phyloP scores from a whole-genome alignment of 2,113 vertebrate species.

The Mohoua ochrocephala region DNA sequence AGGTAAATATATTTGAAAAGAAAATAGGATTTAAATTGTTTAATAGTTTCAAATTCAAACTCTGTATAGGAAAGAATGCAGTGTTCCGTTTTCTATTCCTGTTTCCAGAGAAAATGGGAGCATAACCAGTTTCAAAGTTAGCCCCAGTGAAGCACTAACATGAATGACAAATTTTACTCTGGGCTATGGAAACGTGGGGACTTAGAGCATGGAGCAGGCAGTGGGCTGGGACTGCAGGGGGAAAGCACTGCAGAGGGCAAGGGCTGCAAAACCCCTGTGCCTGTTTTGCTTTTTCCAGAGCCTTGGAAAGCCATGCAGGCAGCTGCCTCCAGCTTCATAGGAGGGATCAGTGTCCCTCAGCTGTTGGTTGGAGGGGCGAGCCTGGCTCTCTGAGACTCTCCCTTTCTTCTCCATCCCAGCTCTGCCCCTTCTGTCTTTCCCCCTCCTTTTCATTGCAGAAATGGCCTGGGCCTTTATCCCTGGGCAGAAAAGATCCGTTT shows the following conservation, averaged over 20 bases:
- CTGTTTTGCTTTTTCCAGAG: not conserved
- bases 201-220: not conserved
- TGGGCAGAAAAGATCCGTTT: not conserved
- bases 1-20: not conserved
- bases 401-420: not conserved
- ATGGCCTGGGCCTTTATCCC: not conserved
- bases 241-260: not conserved
- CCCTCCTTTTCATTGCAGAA: not conserved
- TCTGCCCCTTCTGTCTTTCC: not conserved
- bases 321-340: not conserved
- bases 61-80: not conserved
- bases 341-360: not conserved
- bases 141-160: not conserved
- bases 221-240: not conserved
- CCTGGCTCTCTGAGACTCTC: not conserved
- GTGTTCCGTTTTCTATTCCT: not conserved
- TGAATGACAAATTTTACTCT: not conserved
- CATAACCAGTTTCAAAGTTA: not conserved
- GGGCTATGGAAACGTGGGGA: not conserved
- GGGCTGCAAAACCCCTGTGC: not conserved
- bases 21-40: not conserved
- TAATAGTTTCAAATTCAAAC: not conserved
- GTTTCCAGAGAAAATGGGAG: not conserved
- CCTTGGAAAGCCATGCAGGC: not conserved
- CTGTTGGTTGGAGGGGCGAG: not conserved